Evolutionary conservation across 30 jellyfish, hydroid and myxozoan genomes (phyloP), one percentile per base, ranked within the genome.

Genomic region (Hydractinia symbiolongicarpus): DNA sequence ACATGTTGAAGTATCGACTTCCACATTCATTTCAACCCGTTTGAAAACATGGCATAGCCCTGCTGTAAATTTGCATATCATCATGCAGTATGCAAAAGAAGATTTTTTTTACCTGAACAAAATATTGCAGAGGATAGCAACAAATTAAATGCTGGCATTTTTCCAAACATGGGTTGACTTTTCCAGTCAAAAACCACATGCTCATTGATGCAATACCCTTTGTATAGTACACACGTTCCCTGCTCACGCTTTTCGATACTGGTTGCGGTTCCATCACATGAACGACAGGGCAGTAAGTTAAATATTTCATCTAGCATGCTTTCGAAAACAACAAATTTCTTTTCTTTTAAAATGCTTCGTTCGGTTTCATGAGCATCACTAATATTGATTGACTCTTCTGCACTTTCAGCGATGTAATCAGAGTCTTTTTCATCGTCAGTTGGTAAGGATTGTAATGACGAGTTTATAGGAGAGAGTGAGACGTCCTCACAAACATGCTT

Each of bases 81-180:
- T 30, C 44, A 30, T 30, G 44, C 44, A 30, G 44, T 2, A 30
- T 30, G 44, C 44, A 30, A 30, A 30, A 30, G 44, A 30, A 30
- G 44, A 30, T 30, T 30, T 30, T 30, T 30, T 30, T 30, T 30
- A 30, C 44, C 44, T 7, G 67, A 13, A 71, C 30, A 71, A 71
- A 71, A n/a, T n/a, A 9, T 50, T 8, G 80, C 55, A n/a, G 80
- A 30, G n/a, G 78, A 10, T 13, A 67, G 7, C 55, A 71, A 50
- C 61, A 71, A 50, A 71, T 13, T 71, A 50, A 20, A 71, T 20
- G 66, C 80, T 9, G 80, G 80, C 53, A 71, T 71, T 71, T 71
- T 71, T 71, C 80, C 80, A 49, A 71, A 5, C 15, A 7, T 5
- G 9, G 80, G 80, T 19, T 71, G 66, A 53, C 80, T 71, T 30